Evolutionary conservation across 1,140 invertebrate genomes (phyloP).

Genomic region (Daktulosphaira vitifoliae): DNA sequence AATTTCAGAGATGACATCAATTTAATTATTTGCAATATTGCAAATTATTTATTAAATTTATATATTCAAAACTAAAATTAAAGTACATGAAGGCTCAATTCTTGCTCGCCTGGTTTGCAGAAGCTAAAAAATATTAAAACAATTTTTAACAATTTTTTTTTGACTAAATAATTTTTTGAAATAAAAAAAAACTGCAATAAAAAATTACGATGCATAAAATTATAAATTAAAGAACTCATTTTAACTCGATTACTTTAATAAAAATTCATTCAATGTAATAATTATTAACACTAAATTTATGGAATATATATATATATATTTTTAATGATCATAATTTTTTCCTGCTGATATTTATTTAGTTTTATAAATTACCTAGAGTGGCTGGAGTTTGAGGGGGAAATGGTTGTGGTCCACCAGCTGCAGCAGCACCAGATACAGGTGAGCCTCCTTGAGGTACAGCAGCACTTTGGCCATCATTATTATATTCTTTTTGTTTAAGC

Average conservation of each 20-base stretch:
- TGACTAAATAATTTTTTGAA: too few relatives aligned
- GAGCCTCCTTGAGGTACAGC: slow-evolving; percentile 24
- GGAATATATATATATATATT: background rate
- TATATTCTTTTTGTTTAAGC: slow-evolving; percentile 74
- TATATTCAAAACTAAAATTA: slow-evolving; percentile 34
- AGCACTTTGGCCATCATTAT: slow-evolving; percentile 27
- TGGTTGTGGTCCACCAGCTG: slow-evolving; percentile 20
- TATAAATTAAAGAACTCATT: background rate
- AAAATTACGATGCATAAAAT: slow-evolving; percentile 33
- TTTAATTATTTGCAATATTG: slow-evolving; percentile 29
- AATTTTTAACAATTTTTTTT: background rate
- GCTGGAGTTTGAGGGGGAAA: slow-evolving; percentile 25
- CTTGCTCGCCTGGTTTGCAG: slow-evolving; percentile 32
- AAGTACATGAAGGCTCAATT: slow-evolving; percentile 31
- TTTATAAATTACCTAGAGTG: slow-evolving; percentile 21
- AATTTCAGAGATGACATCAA: slow-evolving; percentile 23
- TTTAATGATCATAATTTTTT: slow-evolving; percentile 26
- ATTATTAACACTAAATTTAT: too few relatives aligned
- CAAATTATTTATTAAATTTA: slow-evolving; percentile 29
- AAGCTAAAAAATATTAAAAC: slow-evolving; percentile 30
- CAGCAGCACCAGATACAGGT: slow-evolving; percentile 23
- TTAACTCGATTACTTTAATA: too few relatives aligned
- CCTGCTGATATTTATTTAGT: background rate
- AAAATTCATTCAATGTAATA: too few relatives aligned
- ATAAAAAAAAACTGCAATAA: background rate